Evolutionary conservation across 1,140 invertebrate genomes (phyloP), one percentile per base, ranked within the genome.

Genomic region (Sitobion miscanthi): DNA sequence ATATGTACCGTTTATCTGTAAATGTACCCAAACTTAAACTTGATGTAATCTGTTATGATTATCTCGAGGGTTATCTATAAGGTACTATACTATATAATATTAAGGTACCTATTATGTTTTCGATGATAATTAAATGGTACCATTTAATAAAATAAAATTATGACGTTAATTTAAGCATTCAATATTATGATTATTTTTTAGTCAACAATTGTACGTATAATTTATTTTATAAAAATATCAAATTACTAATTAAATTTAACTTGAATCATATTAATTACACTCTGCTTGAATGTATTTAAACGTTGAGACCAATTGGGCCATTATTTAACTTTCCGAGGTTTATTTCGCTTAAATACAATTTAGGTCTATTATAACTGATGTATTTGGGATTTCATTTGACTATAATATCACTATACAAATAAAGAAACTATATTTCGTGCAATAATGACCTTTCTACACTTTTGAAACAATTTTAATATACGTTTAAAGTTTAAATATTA

Each of bases 301-400:
- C 38, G 23, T 42, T 54, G 20, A n/a, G 35, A 38, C 21, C 52
- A 57, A 89, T 89, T 89, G 35, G 52, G 23, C 49, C 35, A 89
- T 89, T 57, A 89, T 89, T 89, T 57, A 89, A 89, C 88, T 89
- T 89, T 2, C 88, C 6, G 17, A 89, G 9, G 88, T 89, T 35
- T 38, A n/a, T 54, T 54, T 25, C 35, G 4, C 9, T 38, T 54
- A 89, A 89, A 57, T 42, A 89, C 52, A 9, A 20, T 89, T 89
- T 89, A n/a, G 52, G 88, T 89, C 52, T 35, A 89, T 42, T 89
- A 89, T 38, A 57, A 89, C 52, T 57, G 35, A 57, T 89, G 8
- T 57, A 89, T 57, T 89, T 42, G 88, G 88, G 42, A 89, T 57
- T 89, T 89, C 57, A 89, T 89, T 89, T 38, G n/a, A 89, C 20